Conservation (phyloP, 2,113 vertebrate species). For the Nothoprocta perdicaria region DNA sequence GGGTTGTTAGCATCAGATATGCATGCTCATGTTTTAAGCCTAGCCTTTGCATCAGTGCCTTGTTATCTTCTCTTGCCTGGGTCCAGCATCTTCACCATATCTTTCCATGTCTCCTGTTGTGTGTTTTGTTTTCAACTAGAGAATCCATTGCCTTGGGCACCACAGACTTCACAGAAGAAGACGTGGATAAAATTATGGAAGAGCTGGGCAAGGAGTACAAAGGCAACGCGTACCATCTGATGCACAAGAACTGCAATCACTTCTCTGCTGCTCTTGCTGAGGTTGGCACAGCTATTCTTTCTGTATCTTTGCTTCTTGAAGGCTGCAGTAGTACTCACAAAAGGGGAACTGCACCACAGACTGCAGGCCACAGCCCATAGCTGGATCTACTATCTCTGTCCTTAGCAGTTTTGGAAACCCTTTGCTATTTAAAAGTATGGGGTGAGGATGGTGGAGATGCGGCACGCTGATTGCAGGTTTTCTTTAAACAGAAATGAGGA, state of each 20-base stretch:
- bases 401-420: neutral
- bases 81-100: neutral
- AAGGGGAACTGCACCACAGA: neutral
- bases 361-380: neutral
- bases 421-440: neutral
- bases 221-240: conserved; percentile 87
- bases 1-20: neutral
- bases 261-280: conserved; percentile 91
- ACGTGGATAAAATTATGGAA: conserved; percentile 92
- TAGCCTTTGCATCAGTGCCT: neutral
- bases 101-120: neutral
- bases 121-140: conserved; percentile 71
- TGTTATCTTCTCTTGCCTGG: neutral
- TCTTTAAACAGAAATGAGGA: neutral
- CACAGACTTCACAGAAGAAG: conserved; percentile 90
- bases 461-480: neutral
- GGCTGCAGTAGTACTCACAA: neutral
- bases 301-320: neutral
- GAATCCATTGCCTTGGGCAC: conserved; percentile 91
- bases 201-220: conserved; percentile 92
- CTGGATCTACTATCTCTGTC: neutral
- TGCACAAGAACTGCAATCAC: conserved; percentile 93
- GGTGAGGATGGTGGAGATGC: neutral
- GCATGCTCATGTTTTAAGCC: neutral
- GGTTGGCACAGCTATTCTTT: conserved; percentile 65